phyloP scores from a whole-genome alignment of 1,140 invertebrate species.

The Stenopsyche tienmushanensis region DNA sequence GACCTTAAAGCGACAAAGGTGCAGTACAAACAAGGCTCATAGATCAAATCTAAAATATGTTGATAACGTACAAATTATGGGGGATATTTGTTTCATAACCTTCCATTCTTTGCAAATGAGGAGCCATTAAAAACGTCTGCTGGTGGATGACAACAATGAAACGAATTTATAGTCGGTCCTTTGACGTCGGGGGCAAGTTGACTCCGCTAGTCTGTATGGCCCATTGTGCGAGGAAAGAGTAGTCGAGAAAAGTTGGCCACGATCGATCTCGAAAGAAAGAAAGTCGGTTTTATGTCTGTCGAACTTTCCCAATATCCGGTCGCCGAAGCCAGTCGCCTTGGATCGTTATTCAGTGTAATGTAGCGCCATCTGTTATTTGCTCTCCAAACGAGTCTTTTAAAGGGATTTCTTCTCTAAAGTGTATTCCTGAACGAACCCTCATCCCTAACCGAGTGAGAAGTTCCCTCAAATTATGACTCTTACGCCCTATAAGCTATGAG shows the following conservation, averaged over 20 bases:
- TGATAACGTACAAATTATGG: too few relatives aligned
- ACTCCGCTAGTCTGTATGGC: background rate
- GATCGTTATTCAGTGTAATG: constrained; percentile 26
- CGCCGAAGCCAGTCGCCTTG: background rate
- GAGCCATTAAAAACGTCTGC: background rate
- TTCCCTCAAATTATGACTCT: background rate
- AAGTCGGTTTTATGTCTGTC: constrained; percentile 35
- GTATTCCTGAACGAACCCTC: background rate
- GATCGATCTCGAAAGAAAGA: constrained; percentile 34
- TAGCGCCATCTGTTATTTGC: constrained; percentile 37
- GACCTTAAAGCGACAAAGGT: too few relatives aligned
- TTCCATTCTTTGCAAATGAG: too few relatives aligned
- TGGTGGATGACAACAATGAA: background rate
- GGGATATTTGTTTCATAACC: too few relatives aligned
- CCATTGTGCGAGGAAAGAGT: background rate
- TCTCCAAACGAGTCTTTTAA: constrained; percentile 28
- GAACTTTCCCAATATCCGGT: constrained; percentile 40
- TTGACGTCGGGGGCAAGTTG: background rate
- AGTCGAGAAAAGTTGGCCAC: constrained; percentile 22
- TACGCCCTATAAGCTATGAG: too few relatives aligned
- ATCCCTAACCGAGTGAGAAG: background rate
- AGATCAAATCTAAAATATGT: too few relatives aligned
- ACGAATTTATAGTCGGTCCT: background rate
- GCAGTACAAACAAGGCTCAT: too few relatives aligned
- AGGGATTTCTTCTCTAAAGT: constrained; percentile 28